Evolutionary conservation across 1,140 invertebrate genomes (phyloP).

Genomic region (Harlomillsia oculata): DNA sequence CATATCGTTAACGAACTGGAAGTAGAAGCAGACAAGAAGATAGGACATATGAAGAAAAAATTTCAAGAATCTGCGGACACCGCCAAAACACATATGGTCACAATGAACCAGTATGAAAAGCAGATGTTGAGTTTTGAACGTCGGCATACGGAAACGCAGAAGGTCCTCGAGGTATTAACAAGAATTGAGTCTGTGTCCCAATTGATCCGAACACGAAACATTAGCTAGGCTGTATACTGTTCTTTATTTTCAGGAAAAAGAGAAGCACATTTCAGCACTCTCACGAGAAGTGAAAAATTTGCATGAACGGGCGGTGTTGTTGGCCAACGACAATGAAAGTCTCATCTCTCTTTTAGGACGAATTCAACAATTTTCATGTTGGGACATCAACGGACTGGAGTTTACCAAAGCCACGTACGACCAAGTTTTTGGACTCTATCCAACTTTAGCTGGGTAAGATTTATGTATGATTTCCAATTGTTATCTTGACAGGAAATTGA

Average conservation of each 20-base stretch:
- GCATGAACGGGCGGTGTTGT: background rate
- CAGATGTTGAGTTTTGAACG: no score
- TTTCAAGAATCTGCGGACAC: conserved; percentile 21
- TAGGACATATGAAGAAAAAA: conserved; percentile 22
- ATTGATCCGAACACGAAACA: no score
- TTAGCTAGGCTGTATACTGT: no score
- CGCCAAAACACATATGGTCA: conserved; percentile 25
- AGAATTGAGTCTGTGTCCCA: no score
- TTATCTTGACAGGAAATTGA: background rate
- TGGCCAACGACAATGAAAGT: conserved; percentile 22
- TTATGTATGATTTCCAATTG: background rate
- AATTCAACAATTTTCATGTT: conserved; percentile 27
- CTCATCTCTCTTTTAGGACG: conserved; percentile 14
- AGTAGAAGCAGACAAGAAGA: conserved; percentile 26
- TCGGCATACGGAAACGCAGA: no score
- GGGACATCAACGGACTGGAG: conserved; percentile 28
- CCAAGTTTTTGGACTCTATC: conserved; percentile 30
- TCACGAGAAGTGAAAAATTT: conserved; percentile 5
- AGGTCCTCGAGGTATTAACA: conserved; percentile 1
- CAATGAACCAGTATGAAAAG: conserved; percentile 31
- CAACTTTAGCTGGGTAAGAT: conserved; percentile 23
- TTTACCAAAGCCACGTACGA: conserved; percentile 22
- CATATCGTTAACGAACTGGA: conserved; percentile 30
- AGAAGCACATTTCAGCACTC: no score
- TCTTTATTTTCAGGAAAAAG: no score